phyloP scores from a whole-genome alignment of 1,140 invertebrate genomes.

The Drosophila orena region DNA sequence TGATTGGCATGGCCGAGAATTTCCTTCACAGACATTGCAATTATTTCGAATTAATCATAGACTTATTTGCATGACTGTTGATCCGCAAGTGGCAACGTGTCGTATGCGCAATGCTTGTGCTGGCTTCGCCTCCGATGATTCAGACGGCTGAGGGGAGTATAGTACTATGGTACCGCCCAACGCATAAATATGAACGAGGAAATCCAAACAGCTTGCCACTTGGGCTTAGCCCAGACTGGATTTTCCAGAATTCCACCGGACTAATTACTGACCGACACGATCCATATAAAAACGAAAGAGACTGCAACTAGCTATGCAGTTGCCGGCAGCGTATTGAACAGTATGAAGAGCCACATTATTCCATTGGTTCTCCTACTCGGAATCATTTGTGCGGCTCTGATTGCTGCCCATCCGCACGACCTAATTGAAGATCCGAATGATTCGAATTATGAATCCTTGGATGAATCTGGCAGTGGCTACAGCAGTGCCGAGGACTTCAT shows the following conservation, averaged over 20 bases:
- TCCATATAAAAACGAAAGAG: slow-evolving; percentile 35
- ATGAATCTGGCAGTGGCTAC: background rate
- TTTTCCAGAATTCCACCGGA: slow-evolving; percentile 21
- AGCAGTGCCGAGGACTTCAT: slow-evolving; percentile 48
- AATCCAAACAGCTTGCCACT: slow-evolving; percentile 4
- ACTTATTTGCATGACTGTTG: background rate
- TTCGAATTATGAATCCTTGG: background rate
- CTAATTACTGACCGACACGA: background rate
- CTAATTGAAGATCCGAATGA: background rate
- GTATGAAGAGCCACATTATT: slow-evolving; percentile 15
- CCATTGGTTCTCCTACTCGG: slow-evolving; percentile 5
- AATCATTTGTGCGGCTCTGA: background rate
- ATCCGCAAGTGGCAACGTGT: slow-evolving; percentile 15
- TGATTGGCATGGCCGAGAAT: background rate
- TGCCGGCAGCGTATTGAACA: slow-evolving; percentile 12
- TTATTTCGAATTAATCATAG: background rate
- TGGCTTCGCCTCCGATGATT: slow-evolving; percentile 15
- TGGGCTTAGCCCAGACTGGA: slow-evolving; percentile 25
- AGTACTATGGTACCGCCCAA: background rate
- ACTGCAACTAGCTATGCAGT: slow-evolving; percentile 8
- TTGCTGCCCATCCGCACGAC: slow-evolving; percentile 27
- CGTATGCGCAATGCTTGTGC: slow-evolving; percentile 36
- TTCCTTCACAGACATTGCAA: background rate
- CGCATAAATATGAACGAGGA: slow-evolving; percentile 25
- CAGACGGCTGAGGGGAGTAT: background rate